phyloP scores from a whole-genome alignment of 2,797 vertebrate species.

The Yasuhikotakia modesta region DNA sequence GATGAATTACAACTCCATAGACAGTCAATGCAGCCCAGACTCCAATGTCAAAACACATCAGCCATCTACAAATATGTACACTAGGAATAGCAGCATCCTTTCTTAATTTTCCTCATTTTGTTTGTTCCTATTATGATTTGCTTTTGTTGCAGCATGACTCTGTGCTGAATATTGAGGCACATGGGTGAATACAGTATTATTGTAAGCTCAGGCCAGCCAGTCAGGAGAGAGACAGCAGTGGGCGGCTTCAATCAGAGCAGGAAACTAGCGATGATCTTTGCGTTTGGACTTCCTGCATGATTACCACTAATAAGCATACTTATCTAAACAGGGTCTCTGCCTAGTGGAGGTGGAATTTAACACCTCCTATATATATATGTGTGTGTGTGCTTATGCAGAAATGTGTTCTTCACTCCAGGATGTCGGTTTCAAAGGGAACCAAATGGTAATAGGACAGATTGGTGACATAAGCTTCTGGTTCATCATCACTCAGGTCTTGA shows the following conservation, averaged over 20 bases:
- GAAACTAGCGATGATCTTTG: neutral
- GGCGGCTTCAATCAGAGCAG: neutral
- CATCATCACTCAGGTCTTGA: conserved; percentile 85
- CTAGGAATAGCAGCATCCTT: neutral
- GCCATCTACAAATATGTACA: neutral
- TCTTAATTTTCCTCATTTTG: neutral
- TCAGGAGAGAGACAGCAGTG: neutral
- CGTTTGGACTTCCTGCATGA: neutral
- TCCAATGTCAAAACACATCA: neutral
- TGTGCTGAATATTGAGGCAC: conserved; percentile 19
- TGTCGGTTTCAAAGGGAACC: conserved; percentile 96
- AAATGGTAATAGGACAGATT: conserved; percentile 97
- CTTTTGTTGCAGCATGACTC: neutral
- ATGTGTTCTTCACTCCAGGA: conserved; percentile 88
- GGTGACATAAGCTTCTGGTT: conserved; percentile 92
- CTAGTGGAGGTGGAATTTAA: neutral
- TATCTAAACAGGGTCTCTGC: neutral
- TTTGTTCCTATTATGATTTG: neutral
- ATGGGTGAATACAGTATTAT: neutral
- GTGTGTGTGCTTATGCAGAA: conserved; percentile 1
- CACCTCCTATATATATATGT: neutral
- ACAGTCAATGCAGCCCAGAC: neutral
- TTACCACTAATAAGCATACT: neutral
- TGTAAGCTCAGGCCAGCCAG: neutral
- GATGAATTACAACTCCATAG: neutral